phyloP scores from a whole-genome alignment of 2,888 invertebrate species.

The Drosophila peninsularis region DNA sequence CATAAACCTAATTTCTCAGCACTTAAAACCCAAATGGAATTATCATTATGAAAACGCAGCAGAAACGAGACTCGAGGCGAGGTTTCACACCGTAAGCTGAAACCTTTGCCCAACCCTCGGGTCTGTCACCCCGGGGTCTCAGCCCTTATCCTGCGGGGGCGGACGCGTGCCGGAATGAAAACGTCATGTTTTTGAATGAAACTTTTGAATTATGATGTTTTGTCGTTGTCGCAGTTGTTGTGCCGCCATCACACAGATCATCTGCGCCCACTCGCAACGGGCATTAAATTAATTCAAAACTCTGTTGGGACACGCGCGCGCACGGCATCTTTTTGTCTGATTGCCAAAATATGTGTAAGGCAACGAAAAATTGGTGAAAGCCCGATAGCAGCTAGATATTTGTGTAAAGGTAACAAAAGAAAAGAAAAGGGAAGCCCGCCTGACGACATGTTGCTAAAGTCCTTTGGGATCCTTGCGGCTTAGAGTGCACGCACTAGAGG shows the following conservation, averaged over 20 bases:
- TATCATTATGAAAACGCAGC: slow-evolving; percentile 66
- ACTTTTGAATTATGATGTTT: slow-evolving; percentile 81
- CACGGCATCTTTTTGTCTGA: slow-evolving; percentile 58
- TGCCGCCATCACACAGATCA: slow-evolving; percentile 12
- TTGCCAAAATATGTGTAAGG: slow-evolving; percentile 63
- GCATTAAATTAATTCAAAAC: slow-evolving; percentile 81
- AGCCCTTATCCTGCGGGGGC: slow-evolving; percentile 1
- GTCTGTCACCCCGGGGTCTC: not conserved
- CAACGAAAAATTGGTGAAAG: slow-evolving; percentile 65
- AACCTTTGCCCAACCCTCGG: slow-evolving; percentile 50
- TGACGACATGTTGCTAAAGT: slow-evolving; percentile 59
- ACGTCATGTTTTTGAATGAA: slow-evolving; percentile 77
- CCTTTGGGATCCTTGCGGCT: slow-evolving; percentile 66
- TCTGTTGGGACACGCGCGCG: slow-evolving; percentile 77
- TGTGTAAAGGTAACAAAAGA: slow-evolving; percentile 49
- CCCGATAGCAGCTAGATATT: slow-evolving; percentile 43
- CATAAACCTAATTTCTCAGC: slow-evolving; percentile 74
- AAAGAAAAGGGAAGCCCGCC: slow-evolving; percentile 7
- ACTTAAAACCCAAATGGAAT: slow-evolving; percentile 70
- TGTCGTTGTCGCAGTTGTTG: slow-evolving; percentile 29
- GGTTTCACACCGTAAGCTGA: slow-evolving; percentile 64
- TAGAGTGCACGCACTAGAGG: slow-evolving; percentile 20
- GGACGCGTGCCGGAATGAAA: slow-evolving; percentile 75
- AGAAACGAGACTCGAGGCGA: slow-evolving; percentile 38
- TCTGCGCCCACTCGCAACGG: slow-evolving; percentile 49